Evolutionary conservation across 2,797 vertebrate species (phyloP).

Genomic region (Argya squamiceps): DNA sequence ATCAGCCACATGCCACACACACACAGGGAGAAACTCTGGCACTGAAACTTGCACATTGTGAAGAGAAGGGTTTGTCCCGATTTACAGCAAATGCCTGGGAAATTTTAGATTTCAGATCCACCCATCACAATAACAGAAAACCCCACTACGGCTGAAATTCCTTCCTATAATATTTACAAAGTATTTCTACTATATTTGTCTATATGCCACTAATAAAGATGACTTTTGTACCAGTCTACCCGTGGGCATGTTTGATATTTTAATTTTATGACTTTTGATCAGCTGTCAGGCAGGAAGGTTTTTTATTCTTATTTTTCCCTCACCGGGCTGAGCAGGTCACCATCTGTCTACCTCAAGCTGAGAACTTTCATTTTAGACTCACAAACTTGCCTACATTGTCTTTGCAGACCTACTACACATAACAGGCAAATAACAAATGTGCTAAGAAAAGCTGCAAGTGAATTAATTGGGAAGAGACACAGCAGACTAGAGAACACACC

Average conservation of each 20-base stretch:
- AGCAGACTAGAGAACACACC: not conserved
- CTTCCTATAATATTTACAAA: not conserved
- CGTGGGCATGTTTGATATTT: not conserved
- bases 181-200: not conserved
- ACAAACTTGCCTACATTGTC: not conserved
- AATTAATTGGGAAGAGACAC: not conserved
- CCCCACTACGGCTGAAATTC: not conserved
- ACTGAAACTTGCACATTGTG: not conserved
- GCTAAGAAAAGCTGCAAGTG: not conserved
- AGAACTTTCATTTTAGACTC: not conserved
- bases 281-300: not conserved
- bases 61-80: not conserved
- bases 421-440: not conserved
- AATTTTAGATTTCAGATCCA: constrained; percentile 7
- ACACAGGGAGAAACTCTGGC: not conserved
- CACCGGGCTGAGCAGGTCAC: not conserved
- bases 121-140: constrained; percentile 9
- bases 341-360: not conserved
- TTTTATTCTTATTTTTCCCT: not conserved
- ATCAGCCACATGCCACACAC: not conserved
- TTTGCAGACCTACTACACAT: not conserved
- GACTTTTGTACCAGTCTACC: not conserved
- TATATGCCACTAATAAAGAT: not conserved
- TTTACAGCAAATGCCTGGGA: not conserved
- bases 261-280: not conserved